These are phyloP conservation scores for Procambarus clarkii DNA, from an alignment of 1,140 invertebrate genomes.

Conservation along the genomic window DNA sequence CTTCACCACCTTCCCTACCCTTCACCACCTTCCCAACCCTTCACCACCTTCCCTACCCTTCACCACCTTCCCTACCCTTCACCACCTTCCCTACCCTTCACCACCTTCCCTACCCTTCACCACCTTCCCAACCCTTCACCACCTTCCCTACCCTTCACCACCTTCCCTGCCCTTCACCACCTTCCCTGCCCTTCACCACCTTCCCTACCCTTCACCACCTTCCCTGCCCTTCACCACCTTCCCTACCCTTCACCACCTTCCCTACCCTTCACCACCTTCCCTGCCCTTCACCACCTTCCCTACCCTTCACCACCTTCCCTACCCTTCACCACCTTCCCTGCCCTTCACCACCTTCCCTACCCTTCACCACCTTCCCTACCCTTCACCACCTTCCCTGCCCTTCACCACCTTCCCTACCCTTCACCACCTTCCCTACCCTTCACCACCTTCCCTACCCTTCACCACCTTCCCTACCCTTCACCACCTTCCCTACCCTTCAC, in stretches of 20 bases:
- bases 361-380: neutral
- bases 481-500: neutral
- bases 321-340: neutral
- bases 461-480: neutral
- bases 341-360: neutral
- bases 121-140: neutral
- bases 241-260: neutral
- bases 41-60: too few species aligned
- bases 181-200: neutral
- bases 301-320: neutral
- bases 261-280: neutral
- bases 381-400: neutral
- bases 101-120: neutral
- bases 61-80: too few species aligned
- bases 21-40: too few species aligned
- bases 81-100: too few species aligned
- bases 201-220: neutral
- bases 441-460: neutral
- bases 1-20: too few species aligned
- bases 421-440: neutral
- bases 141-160: neutral
- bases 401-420: neutral
- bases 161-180: neutral
- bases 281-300: neutral
- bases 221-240: neutral